These are phyloP conservation scores for Uropetala carovei DNA, from an alignment of 2,888 invertebrate genomes.

Conservation along the genomic window DNA sequence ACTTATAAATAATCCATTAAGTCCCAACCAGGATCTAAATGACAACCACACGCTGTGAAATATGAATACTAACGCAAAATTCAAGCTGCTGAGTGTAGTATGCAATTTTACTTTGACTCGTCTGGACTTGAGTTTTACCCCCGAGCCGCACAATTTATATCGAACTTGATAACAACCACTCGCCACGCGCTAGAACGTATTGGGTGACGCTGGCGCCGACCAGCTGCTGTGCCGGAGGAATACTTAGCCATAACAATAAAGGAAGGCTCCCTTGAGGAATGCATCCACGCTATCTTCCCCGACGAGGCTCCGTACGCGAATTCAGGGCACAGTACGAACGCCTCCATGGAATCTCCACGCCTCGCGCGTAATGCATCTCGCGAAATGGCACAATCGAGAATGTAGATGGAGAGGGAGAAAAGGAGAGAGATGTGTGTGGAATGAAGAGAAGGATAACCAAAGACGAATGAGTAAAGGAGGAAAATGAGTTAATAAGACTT, in stretches of 20 bases:
- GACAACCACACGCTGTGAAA: too few relatives aligned
- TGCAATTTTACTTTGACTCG: too few relatives aligned
- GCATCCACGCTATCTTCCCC: not conserved
- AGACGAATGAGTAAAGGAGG: not conserved
- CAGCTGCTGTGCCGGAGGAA: not conserved
- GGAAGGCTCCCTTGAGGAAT: conserved; percentile 49
- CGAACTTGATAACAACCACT: conserved; percentile 22
- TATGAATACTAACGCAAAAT: too few relatives aligned
- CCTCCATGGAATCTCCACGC: conserved; percentile 43
- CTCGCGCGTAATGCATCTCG: conserved; percentile 47
- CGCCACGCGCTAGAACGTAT: not conserved
- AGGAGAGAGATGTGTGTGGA: not conserved
- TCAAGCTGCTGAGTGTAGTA: too few relatives aligned
- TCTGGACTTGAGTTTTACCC: too few relatives aligned
- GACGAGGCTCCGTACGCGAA: conserved; percentile 17
- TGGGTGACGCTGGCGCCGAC: not conserved
- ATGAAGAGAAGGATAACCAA: not conserved
- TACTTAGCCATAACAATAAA: conserved; percentile 43
- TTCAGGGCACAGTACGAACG: conserved; percentile 34
- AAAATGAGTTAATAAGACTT: not conserved
- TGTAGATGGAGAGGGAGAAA: not conserved
- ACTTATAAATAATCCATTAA: too few relatives aligned
- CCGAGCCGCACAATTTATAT: not conserved
- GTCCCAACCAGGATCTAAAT: too few relatives aligned
- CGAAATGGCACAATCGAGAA: conserved; percentile 33